Conservation (phyloP, 2,888 invertebrate species). For the Syrphus vitripennis region DNA sequence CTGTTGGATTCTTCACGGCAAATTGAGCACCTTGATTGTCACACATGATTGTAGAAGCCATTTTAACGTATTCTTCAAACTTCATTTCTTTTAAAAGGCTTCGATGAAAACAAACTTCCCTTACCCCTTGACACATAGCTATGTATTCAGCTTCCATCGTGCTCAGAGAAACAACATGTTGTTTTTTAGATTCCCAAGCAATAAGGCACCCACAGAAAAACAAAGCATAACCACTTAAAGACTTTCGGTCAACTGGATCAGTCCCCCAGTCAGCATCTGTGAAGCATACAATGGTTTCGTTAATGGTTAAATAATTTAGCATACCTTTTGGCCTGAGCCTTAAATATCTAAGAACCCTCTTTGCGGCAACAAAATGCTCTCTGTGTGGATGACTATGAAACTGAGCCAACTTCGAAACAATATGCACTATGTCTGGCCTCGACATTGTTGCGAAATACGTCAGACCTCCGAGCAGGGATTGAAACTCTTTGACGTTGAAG, state of each 20-base stretch:
- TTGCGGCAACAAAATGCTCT: conserved; percentile 1
- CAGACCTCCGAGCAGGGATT: conserved; percentile 28
- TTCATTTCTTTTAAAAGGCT: background rate
- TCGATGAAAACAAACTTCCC: conserved; percentile 22
- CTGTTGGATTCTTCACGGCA: background rate
- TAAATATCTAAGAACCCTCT: conserved; percentile 7
- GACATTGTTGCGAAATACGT: conserved; percentile 23
- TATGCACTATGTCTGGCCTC: background rate
- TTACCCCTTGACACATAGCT: conserved; percentile 21
- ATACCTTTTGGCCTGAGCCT: conserved; percentile 9
- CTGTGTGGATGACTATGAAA: conserved; percentile 3
- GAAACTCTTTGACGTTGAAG: conserved; percentile 16
- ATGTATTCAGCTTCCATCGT: conserved; percentile 42
- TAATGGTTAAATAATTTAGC: background rate
- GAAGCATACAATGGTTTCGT: conserved; percentile 10
- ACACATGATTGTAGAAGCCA: background rate
- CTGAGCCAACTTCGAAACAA: conserved; percentile 1
- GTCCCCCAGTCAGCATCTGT: conserved; percentile 45
- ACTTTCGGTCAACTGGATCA: conserved; percentile 27
- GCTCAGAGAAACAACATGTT: conserved; percentile 10
- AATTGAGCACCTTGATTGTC: background rate
- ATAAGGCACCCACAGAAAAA: conserved; percentile 15
- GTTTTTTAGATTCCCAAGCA: conserved; percentile 39
- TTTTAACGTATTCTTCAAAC: background rate
- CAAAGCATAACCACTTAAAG: conserved; percentile 17